Conservation (phyloP, 2,113 vertebrate species). For the Labrus mixtus region DNA sequence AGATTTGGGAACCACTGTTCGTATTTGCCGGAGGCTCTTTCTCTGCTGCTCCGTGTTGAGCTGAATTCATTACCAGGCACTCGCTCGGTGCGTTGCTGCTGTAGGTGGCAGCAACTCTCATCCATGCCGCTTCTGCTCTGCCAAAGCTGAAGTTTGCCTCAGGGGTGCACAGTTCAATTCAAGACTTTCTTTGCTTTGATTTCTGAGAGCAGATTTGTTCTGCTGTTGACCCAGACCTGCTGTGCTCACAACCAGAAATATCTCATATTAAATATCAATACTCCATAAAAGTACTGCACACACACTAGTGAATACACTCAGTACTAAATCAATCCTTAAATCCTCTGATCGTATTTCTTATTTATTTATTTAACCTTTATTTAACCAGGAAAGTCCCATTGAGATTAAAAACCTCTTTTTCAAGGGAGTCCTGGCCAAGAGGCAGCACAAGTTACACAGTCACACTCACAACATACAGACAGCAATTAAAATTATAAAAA, state of each 20-base stretch:
- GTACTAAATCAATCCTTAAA: conserved; percentile 6
- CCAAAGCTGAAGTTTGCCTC: conserved; percentile 65
- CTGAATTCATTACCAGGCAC: conserved; percentile 70
- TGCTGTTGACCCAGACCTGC: conserved; percentile 49
- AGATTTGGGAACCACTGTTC: conserved; percentile 74
- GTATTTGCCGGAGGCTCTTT: conserved; percentile 71
- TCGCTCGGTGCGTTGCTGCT: conserved; percentile 61
- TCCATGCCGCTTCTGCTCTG: conserved; percentile 30
- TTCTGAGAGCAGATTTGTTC: conserved; percentile 43
- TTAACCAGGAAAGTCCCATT: too few species aligned
- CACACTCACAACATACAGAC: too few species aligned
- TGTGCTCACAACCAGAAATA: conserved; percentile 23
- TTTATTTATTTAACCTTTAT: too few species aligned
- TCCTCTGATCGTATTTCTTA: conserved; percentile 11
- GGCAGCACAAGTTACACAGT: too few species aligned
- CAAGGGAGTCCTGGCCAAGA: too few species aligned
- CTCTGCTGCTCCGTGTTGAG: conserved; percentile 55
- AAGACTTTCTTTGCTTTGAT: conserved; percentile 66
- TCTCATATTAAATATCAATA: conserved; percentile 41
- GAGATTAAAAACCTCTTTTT: too few species aligned
- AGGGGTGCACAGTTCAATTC: conserved; percentile 52
- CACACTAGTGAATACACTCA: neutral
- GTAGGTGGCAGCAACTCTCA: conserved; percentile 77
- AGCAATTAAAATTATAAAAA: too few species aligned
- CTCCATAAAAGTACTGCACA: conserved; percentile 12